These are phyloP conservation scores for Antheraea pernyi DNA, from an alignment of 1,140 invertebrate genomes.

Conservation along the genomic window DNA sequence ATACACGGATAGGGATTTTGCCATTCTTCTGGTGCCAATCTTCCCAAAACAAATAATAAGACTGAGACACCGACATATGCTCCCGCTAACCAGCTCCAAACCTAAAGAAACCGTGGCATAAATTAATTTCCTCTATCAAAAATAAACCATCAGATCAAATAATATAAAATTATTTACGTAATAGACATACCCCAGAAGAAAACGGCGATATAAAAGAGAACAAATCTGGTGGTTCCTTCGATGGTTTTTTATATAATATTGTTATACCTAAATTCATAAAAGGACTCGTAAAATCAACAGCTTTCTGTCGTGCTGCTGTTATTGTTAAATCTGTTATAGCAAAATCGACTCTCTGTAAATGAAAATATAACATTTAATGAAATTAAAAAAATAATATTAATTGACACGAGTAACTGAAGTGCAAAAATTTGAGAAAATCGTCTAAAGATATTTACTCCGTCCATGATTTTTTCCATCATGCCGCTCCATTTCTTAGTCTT, in stretches of 20 bases:
- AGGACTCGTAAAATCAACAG: constrained; percentile 94
- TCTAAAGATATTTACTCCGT: constrained; percentile 78
- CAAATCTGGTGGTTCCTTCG: constrained; percentile 88
- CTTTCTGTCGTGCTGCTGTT: constrained; percentile 89
- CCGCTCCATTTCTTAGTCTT: constrained; percentile 91
- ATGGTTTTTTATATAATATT: constrained; percentile 91
- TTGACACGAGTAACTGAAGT: neutral
- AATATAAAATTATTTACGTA: too few relatives aligned
- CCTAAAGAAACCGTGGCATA: constrained; percentile 62
- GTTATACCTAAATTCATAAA: constrained; percentile 95
- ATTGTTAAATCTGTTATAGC: constrained; percentile 96
- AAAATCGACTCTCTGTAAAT: constrained; percentile 88
- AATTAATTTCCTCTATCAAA: too few relatives aligned
- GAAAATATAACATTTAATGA: neutral
- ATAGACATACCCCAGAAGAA: constrained; percentile 80
- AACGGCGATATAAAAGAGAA: constrained; percentile 95
- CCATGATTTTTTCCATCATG: constrained; percentile 92
- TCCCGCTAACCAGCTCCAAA: constrained; percentile 90
- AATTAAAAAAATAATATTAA: neutral
- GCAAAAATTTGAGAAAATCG: neutral
- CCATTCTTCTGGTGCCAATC: constrained; percentile 91
- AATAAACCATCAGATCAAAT: too few relatives aligned
- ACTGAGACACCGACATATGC: constrained; percentile 89
- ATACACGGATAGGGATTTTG: constrained; percentile 90
- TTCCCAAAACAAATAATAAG: constrained; percentile 89